These are phyloP conservation scores for Vidua macroura DNA, from an alignment of 2,113 vertebrate species.

Conservation along the genomic window DNA sequence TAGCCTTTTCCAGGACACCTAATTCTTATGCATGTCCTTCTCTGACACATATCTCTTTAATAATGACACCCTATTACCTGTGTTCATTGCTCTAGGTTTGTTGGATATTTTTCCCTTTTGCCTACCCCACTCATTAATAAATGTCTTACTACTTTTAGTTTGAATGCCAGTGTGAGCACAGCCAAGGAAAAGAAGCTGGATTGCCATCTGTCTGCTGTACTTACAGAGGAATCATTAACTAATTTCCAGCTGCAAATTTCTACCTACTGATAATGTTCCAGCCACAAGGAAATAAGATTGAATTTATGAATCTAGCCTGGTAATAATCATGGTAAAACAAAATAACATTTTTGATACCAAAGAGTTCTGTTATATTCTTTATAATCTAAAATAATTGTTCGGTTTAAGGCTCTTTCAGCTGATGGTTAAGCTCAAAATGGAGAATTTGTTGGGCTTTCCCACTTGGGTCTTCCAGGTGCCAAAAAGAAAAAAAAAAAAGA, in stretches of 20 bases:
- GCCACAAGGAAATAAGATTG: not conserved
- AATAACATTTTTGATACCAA: not conserved
- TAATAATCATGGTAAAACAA: not conserved
- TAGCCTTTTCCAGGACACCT: constrained; percentile 4
- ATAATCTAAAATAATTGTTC: not conserved
- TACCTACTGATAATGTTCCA: not conserved
- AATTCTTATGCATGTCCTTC: constrained; percentile 13
- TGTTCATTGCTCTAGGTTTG: not conserved
- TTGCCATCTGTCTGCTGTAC: not conserved
- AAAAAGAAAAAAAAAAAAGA: not conserved
- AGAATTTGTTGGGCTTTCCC: not conserved
- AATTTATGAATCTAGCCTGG: not conserved
- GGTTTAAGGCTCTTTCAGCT: not conserved
- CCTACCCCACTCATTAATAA: constrained; percentile 10
- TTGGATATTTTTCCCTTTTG: not conserved
- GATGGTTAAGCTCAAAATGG: not conserved
- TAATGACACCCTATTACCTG: constrained; percentile 15
- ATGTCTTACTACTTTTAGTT: not conserved
- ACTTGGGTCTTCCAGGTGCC: not conserved
- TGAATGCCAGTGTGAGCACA: not conserved
- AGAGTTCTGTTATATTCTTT: not conserved
- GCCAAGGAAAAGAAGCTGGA: not conserved
- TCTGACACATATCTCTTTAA: constrained; percentile 12
- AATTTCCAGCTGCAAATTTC: constrained; percentile 13
- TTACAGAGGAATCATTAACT: not conserved